A percentile compares a stretch with the other conserved stretches of the same genome.
These are phyloP conservation scores for Actinernus sp. DNA, from an alignment of 92 coral and sea anemone species.

Conservation along the genomic window DNA sequence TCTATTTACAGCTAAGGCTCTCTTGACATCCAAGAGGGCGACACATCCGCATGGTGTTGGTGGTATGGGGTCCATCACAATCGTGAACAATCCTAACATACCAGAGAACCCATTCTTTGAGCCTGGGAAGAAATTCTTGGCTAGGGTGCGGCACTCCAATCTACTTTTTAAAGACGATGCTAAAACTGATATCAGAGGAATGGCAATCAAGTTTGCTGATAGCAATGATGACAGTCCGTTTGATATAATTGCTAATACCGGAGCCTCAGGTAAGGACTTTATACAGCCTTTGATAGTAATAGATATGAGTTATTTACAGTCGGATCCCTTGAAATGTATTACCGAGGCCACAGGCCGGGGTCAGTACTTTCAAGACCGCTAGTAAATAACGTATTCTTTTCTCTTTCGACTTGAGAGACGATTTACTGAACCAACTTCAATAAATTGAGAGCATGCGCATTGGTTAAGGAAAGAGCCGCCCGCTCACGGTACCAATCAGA, in stretches of 20 bases:
- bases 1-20: constrained; percentile 59
- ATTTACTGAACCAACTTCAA: no score
- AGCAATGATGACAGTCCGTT: constrained; percentile 71
- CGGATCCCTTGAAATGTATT: no score
- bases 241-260: constrained; percentile 74
- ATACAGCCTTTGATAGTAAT: no score
- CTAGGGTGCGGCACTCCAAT: constrained; percentile 79
- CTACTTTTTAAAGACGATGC: constrained; percentile 64
- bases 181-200: constrained; percentile 69
- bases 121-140: constrained; percentile 61
- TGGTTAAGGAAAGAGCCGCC: no score
- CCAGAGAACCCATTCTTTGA: constrained; percentile 83
- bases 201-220: constrained; percentile 82
- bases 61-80: constrained; percentile 59
- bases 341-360: no score
- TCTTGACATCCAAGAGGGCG: constrained; percentile 52
- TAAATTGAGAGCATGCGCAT: no score
- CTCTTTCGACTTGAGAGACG: no score
- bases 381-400: no score
- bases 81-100: constrained; percentile 46
- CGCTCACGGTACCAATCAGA: no score
- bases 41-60: constrained; percentile 79
- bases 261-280: no score
- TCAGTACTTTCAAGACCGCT: no score
- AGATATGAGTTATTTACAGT: no score